phyloP scores from a whole-genome alignment of 2,113 vertebrate genomes.

The Pseudorectes ferrugineus region DNA sequence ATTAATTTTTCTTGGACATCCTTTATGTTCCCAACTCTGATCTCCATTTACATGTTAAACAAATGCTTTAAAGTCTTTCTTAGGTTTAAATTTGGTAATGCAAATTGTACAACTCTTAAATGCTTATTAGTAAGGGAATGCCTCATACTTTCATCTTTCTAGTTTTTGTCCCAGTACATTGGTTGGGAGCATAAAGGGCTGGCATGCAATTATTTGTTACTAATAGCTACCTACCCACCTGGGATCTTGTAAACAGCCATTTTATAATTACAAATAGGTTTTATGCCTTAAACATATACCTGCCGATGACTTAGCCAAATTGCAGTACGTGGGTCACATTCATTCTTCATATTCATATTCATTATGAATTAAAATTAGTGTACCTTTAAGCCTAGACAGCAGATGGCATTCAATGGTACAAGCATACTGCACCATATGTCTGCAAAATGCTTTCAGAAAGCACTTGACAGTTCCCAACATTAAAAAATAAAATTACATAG shows the following conservation, averaged over 20 bases:
- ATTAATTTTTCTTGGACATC: background rate
- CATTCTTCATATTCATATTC: conserved; percentile 63
- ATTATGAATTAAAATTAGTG: conserved; percentile 69
- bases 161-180: background rate
- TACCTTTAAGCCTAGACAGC: conserved; percentile 69
- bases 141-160: background rate
- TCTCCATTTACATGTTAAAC: background rate
- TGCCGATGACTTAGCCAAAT: conserved; percentile 63
- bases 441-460: conserved; percentile 55
- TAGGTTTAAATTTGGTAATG: background rate
- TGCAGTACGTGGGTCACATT: conserved; percentile 53
- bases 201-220: conserved; percentile 37
- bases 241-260: conserved; percentile 33
- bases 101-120: background rate
- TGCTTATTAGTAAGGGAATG: background rate
- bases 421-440: conserved; percentile 69
- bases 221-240: conserved; percentile 28
- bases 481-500: conserved; percentile 26
- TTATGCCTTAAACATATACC: conserved; percentile 58
- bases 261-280: conserved; percentile 65
- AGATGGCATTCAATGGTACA: conserved; percentile 70
- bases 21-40: background rate
- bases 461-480: conserved; percentile 36
- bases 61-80: background rate
- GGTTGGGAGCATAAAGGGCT: background rate